Evolutionary conservation across 2,888 invertebrate species (phyloP).

Genomic region (Agonopterix arenella): DNA sequence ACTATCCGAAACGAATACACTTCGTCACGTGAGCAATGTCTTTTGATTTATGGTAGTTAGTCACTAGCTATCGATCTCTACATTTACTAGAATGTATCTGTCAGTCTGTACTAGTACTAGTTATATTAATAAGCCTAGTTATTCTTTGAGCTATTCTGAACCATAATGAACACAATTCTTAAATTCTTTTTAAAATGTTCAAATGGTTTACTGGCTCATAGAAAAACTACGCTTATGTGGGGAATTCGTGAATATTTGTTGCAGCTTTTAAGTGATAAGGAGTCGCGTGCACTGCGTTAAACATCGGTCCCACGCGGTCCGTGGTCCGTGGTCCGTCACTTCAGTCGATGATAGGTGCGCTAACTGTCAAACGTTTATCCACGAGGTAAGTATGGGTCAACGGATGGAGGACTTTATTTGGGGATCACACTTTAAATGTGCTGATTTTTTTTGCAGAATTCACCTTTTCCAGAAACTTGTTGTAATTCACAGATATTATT

Average conservation of each 20-base stretch:
- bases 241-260: slow-evolving; percentile 75
- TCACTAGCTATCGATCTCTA: no score
- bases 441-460: no score
- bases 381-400: slow-evolving; percentile 46
- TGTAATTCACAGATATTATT: no score
- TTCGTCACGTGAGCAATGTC: no score
- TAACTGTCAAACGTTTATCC: slow-evolving; percentile 9
- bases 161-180: no score
- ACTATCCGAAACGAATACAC: no score
- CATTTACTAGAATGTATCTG: no score
- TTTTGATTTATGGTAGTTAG: no score
- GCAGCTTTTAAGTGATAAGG: slow-evolving; percentile 70
- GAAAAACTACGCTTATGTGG: slow-evolving; percentile 57
- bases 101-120: no score
- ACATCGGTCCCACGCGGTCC: slow-evolving; percentile 1
- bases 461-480: no score
- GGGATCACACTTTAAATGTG: no score
- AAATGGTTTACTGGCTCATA: slow-evolving; percentile 24
- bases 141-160: slow-evolving; percentile 28
- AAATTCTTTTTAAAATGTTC: background rate
- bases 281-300: slow-evolving; percentile 37
- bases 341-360: background rate
- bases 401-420: no score
- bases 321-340: background rate
- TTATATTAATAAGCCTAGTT: slow-evolving; percentile 26